Conservation (phyloP, 2,113 vertebrate genomes). For the Sardina pilchardus region DNA sequence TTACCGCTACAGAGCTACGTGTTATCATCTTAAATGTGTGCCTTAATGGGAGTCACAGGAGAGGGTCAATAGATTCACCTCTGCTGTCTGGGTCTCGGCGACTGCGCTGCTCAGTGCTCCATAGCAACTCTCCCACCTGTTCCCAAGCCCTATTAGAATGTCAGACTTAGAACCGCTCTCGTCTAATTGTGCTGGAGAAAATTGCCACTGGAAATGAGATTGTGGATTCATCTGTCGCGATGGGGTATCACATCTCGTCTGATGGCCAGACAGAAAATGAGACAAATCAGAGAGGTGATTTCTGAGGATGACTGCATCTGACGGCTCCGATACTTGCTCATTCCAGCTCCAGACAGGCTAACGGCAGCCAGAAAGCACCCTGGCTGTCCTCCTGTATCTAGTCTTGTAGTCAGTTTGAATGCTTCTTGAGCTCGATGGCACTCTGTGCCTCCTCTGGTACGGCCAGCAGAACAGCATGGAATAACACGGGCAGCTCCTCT, state of each 20-base stretch:
- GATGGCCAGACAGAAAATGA: constrained; percentile 49
- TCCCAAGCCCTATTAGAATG: constrained; percentile 29
- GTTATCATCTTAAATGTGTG: not conserved
- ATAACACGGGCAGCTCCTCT: constrained; percentile 20
- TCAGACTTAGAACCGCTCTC: constrained; percentile 16
- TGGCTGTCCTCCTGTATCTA: not conserved
- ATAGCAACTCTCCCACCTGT: not conserved
- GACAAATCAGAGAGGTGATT: constrained; percentile 43
- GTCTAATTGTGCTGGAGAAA: constrained; percentile 47
- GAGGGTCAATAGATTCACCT: not conserved
- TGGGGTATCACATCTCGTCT: constrained; percentile 43
- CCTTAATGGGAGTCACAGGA: not conserved
- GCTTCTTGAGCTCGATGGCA: not conserved
- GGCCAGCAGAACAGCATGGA: not conserved
- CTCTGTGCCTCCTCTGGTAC: not conserved
- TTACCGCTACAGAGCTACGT: not conserved
- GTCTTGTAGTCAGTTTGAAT: constrained; percentile 15
- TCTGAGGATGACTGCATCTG: constrained; percentile 35
- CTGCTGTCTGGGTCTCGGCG: not conserved
- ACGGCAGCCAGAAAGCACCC: not conserved
- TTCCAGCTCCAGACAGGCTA: constrained; percentile 13
- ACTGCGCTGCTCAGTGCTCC: not conserved
- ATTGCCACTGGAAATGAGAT: constrained; percentile 19
- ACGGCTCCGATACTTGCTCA: constrained; percentile 32
- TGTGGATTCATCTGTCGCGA: constrained; percentile 23